Evolutionary conservation across 2,113 vertebrate genomes (phyloP).

Genomic region (Heptranchias perlo): DNA sequence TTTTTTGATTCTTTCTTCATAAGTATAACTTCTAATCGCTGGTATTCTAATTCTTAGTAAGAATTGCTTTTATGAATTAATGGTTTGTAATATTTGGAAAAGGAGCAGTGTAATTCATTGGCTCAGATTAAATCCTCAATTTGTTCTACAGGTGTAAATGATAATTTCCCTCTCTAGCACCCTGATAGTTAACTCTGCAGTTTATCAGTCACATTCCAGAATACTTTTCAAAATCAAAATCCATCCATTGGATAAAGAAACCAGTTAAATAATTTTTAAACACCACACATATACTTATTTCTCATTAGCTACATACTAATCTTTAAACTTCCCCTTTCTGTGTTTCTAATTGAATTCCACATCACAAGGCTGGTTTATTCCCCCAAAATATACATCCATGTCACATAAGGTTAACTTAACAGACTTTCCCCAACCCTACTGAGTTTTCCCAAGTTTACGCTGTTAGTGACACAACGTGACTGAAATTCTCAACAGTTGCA

Average conservation of each 20-base stretch:
- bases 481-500: not conserved
- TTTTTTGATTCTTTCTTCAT: not conserved
- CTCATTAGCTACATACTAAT: not conserved
- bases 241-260: not conserved
- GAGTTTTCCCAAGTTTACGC: not conserved
- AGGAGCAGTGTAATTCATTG: not conserved
- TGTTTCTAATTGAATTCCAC: slow-evolving; percentile 18
- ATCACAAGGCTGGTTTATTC: not conserved
- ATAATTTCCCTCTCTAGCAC: not conserved
- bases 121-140: not conserved
- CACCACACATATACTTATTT: not conserved
- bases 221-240: not conserved
- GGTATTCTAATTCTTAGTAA: not conserved
- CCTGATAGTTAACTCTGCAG: not conserved
- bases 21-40: not conserved
- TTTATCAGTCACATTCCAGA: not conserved
- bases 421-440: not conserved
- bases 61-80: not conserved
- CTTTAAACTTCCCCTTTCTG: slow-evolving; percentile 8
- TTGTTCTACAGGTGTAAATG: not conserved
- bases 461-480: not conserved
- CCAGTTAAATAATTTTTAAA: not conserved
- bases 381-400: not conserved
- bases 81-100: not conserved
- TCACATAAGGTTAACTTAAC: not conserved